Base-by-base conservation (phyloP, 1,140 invertebrate genomes). In the Caenorhabditis latens region DNA sequence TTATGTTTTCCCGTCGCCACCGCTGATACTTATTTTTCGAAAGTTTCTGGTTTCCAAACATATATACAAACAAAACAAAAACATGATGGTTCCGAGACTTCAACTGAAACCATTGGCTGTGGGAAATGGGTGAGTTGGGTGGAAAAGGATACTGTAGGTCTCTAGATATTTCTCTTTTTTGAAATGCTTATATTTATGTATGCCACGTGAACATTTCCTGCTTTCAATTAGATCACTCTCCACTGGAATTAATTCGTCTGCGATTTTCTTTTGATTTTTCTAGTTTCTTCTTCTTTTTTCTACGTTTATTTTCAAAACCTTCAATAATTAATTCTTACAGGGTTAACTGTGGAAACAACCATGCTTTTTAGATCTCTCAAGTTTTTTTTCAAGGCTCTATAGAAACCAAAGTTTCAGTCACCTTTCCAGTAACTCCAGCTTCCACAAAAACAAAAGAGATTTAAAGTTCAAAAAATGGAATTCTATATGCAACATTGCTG, bases 21-120 rank as follows among this genome's bases (percentile, higher is more conserved):
- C 71, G 71, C 71, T 79, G 71, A 79, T 79, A 79, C 71, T 79
- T 50, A 79, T 79, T 79, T 79, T 71, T 79, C 40, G 46, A 79
- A 79, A 79, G 71, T 79, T 9, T 79, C 71, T 79, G 71, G 71
- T 79, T 79, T 79, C 46, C 32, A 53, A 79, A 79, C 71, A 79
- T 63, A 63, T 24, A 58, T 21, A 63, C 61, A 63, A 63, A 63
- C 46, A 79, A 79, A 11, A 53, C 50, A 50, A 50, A 79, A 79
- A 43, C 42, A 79, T 79, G 71, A 79, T 79, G 71, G 71, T 79
- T 50, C 71, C 46, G 11, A 42, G 46, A 46, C 71, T 79, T 79
- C 71, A 71, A 19, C 65, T 71, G 5, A 71, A 43, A 43, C 65
- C 71, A 79, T 42, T 79, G 14, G 9, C 43, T 21, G 40, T 79